phyloP scores from a whole-genome alignment of 2,113 vertebrate genomes.

The Tragelaphus scriptus region DNA sequence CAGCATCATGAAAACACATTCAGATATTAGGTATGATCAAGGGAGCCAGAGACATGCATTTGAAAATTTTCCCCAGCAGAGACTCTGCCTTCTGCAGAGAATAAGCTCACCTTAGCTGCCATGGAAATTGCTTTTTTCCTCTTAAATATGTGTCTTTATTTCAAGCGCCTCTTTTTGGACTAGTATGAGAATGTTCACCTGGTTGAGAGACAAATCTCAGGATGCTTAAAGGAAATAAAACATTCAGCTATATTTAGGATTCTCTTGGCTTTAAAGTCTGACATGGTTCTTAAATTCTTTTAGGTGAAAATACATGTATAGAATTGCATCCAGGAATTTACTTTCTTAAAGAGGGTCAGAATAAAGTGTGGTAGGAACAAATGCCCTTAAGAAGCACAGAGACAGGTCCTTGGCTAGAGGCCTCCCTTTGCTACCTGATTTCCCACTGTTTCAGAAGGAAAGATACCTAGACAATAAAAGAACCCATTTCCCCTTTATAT shows the following conservation, averaged over 20 bases:
- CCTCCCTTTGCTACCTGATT: neutral
- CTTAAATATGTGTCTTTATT: conserved; percentile 44
- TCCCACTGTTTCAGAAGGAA: neutral
- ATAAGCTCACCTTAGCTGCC: neutral
- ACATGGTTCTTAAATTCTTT: neutral
- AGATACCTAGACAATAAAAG: neutral
- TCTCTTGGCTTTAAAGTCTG: neutral
- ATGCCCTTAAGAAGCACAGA: neutral
- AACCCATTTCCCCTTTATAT: neutral
- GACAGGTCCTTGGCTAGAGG: neutral
- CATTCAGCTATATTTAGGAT: conserved; percentile 2
- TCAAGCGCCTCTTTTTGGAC: conserved; percentile 11
- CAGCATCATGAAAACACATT: neutral
- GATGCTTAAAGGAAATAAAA: conserved; percentile 26
- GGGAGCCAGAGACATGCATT: neutral
- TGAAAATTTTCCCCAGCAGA: neutral
- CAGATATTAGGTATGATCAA: neutral
- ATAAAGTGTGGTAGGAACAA: neutral
- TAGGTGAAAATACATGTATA: neutral
- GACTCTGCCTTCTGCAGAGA: neutral
- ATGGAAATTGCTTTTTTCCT: conserved; percentile 18
- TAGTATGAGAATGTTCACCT: conserved; percentile 16
- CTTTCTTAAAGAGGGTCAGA: neutral
- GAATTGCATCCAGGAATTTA: neutral
- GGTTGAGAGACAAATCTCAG: conserved; percentile 33